A percentile compares a stretch with the other conserved stretches of the same genome.
These are phyloP conservation scores for Pampus argenteus DNA, from an alignment of 2,797 vertebrate species.

Conservation along the genomic window DNA sequence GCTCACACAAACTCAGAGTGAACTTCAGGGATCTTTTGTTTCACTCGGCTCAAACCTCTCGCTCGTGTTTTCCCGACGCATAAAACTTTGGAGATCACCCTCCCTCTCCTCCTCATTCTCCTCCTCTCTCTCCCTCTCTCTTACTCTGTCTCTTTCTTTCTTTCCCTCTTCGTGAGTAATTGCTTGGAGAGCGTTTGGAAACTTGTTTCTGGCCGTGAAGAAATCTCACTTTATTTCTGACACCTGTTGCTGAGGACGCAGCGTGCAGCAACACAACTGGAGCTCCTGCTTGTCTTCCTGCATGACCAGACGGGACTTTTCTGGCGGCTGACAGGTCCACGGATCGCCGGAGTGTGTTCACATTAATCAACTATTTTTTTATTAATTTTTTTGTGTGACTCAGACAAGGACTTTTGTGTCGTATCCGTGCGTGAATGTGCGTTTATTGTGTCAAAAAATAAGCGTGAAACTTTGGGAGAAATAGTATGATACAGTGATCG, in stretches of 20 bases:
- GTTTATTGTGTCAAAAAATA: slow-evolving; percentile 8
- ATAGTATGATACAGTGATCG: background rate
- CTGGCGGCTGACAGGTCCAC: slow-evolving; percentile 25
- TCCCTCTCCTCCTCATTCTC: slow-evolving; percentile 5
- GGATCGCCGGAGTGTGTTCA: slow-evolving; percentile 9
- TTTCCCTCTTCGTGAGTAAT: slow-evolving; percentile 41
- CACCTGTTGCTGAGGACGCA: slow-evolving; percentile 74
- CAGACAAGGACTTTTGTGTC: slow-evolving; percentile 11
- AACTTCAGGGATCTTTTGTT: slow-evolving; percentile 32
- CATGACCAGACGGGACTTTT: slow-evolving; percentile 1
- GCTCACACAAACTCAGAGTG: background rate
- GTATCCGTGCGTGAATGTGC: background rate
- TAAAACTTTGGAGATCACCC: slow-evolving; percentile 27
- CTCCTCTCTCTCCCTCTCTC: background rate
- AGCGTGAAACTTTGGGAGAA: slow-evolving; percentile 14
- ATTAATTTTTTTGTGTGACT: slow-evolving; percentile 11
- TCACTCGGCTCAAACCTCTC: slow-evolving; percentile 39
- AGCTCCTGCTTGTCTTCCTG: background rate
- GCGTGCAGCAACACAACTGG: slow-evolving; percentile 14
- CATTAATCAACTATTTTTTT: too few species aligned
- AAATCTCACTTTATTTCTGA: slow-evolving; percentile 58
- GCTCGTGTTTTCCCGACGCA: slow-evolving; percentile 31
- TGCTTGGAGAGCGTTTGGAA: slow-evolving; percentile 53
- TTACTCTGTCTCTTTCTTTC: background rate
- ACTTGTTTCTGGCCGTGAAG: slow-evolving; percentile 55